Conservation (phyloP, 2,113 vertebrate genomes). For the Oreochromis aureus region DNA sequence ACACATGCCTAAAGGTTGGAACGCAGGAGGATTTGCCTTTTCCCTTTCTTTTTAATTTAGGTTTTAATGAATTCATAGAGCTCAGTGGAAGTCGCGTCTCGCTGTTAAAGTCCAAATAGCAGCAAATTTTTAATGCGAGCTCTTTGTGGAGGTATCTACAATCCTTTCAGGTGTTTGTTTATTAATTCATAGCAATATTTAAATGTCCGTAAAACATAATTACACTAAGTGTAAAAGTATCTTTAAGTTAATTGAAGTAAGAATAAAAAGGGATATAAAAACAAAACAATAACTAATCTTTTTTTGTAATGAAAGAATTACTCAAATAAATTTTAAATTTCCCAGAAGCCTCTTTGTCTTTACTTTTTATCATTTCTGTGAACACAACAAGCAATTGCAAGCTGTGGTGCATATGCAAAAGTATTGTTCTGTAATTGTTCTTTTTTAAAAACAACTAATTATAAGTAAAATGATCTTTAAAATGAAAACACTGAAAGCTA, state of each 20-base stretch:
- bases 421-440: not conserved
- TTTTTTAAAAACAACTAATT: not conserved
- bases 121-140: not conserved
- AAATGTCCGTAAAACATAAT: not conserved
- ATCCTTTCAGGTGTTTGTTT: not conserved
- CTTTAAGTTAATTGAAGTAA: not conserved
- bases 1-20: not conserved
- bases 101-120: not conserved
- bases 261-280: not conserved
- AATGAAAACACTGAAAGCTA: not conserved
- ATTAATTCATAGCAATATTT: not conserved
- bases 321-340: not conserved
- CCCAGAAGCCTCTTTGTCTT: not conserved
- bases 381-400: not conserved
- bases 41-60: not conserved
- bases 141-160: not conserved
- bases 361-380: not conserved
- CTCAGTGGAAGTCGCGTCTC: not conserved
- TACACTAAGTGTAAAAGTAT: not conserved
- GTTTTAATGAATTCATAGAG: not conserved
- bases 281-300: accelerated
- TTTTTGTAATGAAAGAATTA: not conserved
- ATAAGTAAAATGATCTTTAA: not conserved
- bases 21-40: not conserved
- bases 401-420: not conserved